Evolutionary conservation across 2,797 vertebrate genomes (phyloP).

Genomic region (Alca torda): DNA sequence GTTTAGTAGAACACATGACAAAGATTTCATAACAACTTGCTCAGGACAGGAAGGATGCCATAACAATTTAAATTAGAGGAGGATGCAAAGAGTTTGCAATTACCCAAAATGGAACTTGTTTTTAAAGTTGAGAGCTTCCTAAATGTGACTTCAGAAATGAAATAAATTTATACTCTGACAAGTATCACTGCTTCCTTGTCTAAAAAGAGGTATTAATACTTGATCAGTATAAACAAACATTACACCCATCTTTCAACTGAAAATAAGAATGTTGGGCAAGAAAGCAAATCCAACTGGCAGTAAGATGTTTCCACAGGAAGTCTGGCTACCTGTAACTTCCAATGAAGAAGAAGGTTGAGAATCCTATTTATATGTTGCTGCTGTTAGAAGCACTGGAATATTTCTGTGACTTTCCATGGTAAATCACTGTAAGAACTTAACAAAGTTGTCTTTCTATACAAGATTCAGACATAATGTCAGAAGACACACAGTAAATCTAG

Average conservation of each 20-base stretch:
- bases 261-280: background rate
- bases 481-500: background rate
- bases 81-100: slow-evolving; percentile 1
- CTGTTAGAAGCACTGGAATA: background rate
- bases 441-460: background rate
- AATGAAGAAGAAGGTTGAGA: background rate
- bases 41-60: slow-evolving; percentile 29
- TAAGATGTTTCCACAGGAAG: background rate
- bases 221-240: background rate
- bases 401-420: background rate
- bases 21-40: slow-evolving; percentile 25
- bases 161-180: background rate
- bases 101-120: background rate
- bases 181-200: background rate
- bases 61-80: slow-evolving; percentile 53
- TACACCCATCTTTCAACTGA: background rate
- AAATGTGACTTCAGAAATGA: background rate
- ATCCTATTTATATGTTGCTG: background rate
- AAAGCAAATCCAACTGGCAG: background rate
- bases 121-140: background rate
- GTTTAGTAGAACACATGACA: slow-evolving; percentile 29
- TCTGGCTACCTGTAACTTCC: background rate
- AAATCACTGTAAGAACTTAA: background rate
- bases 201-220: background rate
- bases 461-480: background rate